Conservation (phyloP, 2,113 vertebrate genomes). For the Hemicordylus capensis region DNA sequence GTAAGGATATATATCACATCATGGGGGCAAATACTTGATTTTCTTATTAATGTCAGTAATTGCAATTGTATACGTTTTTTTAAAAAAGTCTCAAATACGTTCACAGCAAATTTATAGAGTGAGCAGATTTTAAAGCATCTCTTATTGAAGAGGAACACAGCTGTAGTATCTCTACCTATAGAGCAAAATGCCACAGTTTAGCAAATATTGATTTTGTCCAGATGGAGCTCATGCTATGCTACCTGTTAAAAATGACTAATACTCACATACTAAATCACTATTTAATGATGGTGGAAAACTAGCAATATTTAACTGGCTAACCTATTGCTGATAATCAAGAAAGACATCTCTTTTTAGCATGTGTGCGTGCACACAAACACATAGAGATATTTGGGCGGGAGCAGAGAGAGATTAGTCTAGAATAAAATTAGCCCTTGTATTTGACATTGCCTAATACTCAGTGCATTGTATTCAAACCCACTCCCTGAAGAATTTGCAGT, state of each 20-base stretch:
- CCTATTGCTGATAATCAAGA: not conserved
- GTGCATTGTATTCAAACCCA: too few relatives aligned
- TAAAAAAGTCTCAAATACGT: constrained; percentile 1
- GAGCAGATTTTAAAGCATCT: constrained; percentile 25
- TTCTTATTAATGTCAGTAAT: not conserved
- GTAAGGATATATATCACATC: not conserved
- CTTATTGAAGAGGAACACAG: constrained; percentile 11
- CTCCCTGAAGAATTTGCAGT: too few relatives aligned
- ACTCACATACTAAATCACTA: constrained; percentile 20
- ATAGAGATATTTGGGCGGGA: not conserved
- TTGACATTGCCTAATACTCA: too few relatives aligned
- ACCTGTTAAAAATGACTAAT: constrained; percentile 7
- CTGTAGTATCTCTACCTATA: constrained; percentile 15
- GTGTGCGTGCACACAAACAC: not conserved
- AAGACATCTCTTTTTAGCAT: not conserved
- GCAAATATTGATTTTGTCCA: constrained; percentile 17
- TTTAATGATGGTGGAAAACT: constrained; percentile 14
- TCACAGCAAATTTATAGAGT: not conserved
- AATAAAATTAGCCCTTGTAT: too few relatives aligned
- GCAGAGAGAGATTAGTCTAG: too few relatives aligned
- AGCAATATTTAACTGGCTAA: not conserved
- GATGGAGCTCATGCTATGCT: not conserved
- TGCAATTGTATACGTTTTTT: not conserved
- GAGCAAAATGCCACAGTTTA: constrained; percentile 2
- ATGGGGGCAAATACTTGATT: not conserved